Evolutionary conservation across 2,888 invertebrate genomes (phyloP), one percentile per base, ranked within the genome.

Genomic region (Sicus ferrugineus): DNA sequence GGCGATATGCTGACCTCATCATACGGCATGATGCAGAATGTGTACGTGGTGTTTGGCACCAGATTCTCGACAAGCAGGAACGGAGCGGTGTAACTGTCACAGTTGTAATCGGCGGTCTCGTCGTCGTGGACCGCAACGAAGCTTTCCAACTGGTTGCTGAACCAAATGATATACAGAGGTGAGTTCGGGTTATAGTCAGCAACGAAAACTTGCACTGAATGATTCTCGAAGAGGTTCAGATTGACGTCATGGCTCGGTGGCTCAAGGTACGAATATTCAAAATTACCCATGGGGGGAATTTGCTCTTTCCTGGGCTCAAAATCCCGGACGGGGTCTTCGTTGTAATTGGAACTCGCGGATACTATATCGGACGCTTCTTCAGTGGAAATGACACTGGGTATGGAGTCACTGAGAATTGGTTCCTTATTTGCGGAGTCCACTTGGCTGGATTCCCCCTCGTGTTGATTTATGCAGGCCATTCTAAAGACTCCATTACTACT

Each of bases 151-250:
- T 11, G 68, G 65, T 82, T 80, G 19, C 78, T 79, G 62, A 82
- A 83, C 83, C 83, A 84, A 58, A 84, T 77, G 2, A 84, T 77
- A 31, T 78, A 78, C 1, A 80, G 56, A 5, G 71, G 64, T 19
- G 71, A 68, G 4, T 68, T 14, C 0, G 26, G 28, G 2, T 68
- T 1, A n/a, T 74, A 74, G 19, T 76, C 73, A 1, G 73, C 69
- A 3, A 83, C 76, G 3, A 38, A 23, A 0, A 81, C 76, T 26
- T 75, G 67, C 1, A 77, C 80, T 0, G 79, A 76, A 11, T 73
- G 72, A 42, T 80, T 77, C 0, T 66, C 31, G 0, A 77, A 62
- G 0, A 82, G 68, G 1, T 72, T 54, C 31, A 83, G 34, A 7
- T 73, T 70, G 3, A 83, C 80, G 5, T 80, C 77, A 66, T 81